Percentiles rank a stretch among this genome's conserved stretches.
Conservation (phyloP, 2,113 vertebrate genomes). For the Tragelaphus strepsiceros region DNA sequence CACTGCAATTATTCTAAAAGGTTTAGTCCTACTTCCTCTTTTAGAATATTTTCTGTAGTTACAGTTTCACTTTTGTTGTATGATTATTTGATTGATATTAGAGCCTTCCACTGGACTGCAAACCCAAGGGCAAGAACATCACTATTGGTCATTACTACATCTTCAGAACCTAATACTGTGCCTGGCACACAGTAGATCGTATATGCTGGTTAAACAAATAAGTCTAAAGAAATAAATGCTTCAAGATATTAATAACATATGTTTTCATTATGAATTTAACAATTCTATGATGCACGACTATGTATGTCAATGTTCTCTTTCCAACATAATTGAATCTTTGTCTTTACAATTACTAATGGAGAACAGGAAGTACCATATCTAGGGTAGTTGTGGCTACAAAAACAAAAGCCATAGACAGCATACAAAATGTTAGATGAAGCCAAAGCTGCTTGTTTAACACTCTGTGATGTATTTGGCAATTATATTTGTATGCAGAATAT, state of each 20-base stretch:
- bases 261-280: background rate
- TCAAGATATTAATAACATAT: background rate
- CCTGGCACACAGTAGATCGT: background rate
- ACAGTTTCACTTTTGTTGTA: background rate
- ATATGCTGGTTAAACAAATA: background rate
- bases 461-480: background rate
- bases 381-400: background rate
- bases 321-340: background rate
- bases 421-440: background rate
- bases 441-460: background rate
- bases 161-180: background rate
- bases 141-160: background rate
- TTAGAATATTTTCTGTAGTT: background rate
- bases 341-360: background rate
- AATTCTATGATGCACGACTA: background rate
- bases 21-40: background rate
- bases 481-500: background rate
- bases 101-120: background rate
- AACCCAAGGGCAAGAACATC: background rate
- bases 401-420: background rate
- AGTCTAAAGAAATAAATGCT: background rate
- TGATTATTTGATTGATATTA: background rate
- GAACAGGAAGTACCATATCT: background rate
- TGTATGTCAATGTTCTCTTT: background rate
- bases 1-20: background rate